Evolutionary conservation across 2,797 vertebrate genomes (phyloP), one percentile per base, ranked within the genome.

Genomic region (Sebastes minor): DNA sequence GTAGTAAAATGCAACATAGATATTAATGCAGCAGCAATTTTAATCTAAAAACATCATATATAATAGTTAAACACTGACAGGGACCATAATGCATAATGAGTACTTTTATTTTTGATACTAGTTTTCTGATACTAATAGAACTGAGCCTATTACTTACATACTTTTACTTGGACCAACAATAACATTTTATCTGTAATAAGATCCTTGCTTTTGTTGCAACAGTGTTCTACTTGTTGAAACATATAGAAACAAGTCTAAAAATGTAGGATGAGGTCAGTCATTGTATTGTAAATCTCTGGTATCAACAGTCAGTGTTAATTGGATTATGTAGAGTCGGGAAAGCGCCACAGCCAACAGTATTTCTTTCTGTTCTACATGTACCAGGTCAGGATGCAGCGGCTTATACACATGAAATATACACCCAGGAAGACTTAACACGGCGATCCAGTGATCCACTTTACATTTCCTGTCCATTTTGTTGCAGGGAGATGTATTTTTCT

Each of bases 251-350:
- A 8, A 18, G 3, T 61, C 22, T 60, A 32, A 55, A 69, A 74
- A 82, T 65, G 5, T 61, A 49, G 66, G 42, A 78, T 12, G 59
- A 81, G 74, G 63, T 30, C 67, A 82, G 23, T 74, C 10, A 79
- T 80, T 62, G 13, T 32, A 33, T 60, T 55, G 46, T 77, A 64
- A 78, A 85, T 78, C 73, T 78, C 30, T 69, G 68, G 82, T 83
- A 81, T 94, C 90, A 90, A 82, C 35, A 85, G 84, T 89, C 83
- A 89, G 63, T 71, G 80, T 91, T 89, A 94, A 94, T 83, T 93
- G 88, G 84, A 92, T 95, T 91, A 79, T 62, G 66, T 16, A 22
- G 67, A 87, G 60, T 88, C 80, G 76, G 80, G 82, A 82, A 72
- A 74, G 38, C n/a, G 52, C 52, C 38, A 2, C 53, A 80, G 72